Base-by-base conservation (phyloP, 53 echinoderm and acorn worm genomes). In the Holothuria scabra region DNA sequence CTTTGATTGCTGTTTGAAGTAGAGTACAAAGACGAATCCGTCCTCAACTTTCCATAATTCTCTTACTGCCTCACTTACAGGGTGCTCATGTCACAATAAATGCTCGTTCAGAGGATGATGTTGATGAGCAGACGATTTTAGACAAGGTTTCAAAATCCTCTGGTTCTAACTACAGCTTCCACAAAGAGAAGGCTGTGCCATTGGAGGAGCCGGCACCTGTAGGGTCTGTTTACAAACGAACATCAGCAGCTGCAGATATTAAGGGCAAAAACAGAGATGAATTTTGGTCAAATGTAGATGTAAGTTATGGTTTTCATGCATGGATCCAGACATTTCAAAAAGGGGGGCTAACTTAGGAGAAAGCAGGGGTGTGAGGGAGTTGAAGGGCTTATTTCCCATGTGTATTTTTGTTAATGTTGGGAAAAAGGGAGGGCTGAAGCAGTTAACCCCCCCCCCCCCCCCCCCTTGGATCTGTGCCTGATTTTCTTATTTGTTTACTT, bases 91-190 rank as follows among this genome's bases (percentile, higher is more conserved):
- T 94, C 9, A 97, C 94, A 23, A 87, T 97, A 60, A 97, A 97
- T 58, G 97, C 97, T 48, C 83, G 97, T 10, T 74, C 89, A 16
- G 97, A 97, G 35, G 94, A 92, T 30, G 97, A 97, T 34, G 88
- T 97, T 12, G 97, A 97, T 2, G 90, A 92, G 21, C 90, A 90
- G 0, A 57, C 66, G 28, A 90, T 97, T 84, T 81, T 93, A 12
- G 84, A 88, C 28, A 92, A 91, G 60, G 97, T 97, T 2, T 62
- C 92, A 52, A 92, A 94, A 28, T 90, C 97, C 3, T 97, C 97
- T 18, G 97, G 97, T 12, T 92, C 97, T 48, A 97, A 97, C 74
- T 97, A 97, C 59, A 90, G 97, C 89, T 92, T 97, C 85, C 97
- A 97, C 81, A 97, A 94, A 72, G 97, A 97, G 83, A 89, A 84